These are phyloP conservation scores for Cinara cedri DNA, from an alignment of 2,888 invertebrate species.

Conservation along the genomic window DNA sequence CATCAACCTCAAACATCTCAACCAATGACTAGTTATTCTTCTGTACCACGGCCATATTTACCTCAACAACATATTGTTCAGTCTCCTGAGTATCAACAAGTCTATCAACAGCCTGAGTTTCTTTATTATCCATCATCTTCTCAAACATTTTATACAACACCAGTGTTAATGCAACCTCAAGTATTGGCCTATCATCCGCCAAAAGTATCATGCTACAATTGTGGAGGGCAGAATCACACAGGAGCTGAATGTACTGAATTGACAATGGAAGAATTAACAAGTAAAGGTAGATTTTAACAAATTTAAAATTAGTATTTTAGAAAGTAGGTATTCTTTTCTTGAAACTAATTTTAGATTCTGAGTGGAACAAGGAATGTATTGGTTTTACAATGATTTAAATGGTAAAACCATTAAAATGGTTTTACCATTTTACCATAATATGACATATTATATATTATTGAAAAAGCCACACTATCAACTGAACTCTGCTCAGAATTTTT, in stretches of 20 bases:
- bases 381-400: too few relatives aligned
- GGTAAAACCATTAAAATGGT: too few relatives aligned
- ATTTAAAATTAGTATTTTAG: background rate
- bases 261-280: slow-evolving; percentile 89
- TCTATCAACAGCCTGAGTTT: slow-evolving; percentile 48
- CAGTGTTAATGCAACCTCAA: slow-evolving; percentile 50
- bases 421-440: too few relatives aligned
- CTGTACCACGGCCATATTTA: slow-evolving; percentile 38
- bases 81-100: slow-evolving; percentile 45
- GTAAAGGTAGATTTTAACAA: slow-evolving; percentile 61
- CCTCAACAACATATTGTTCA: slow-evolving; percentile 44
- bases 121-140: slow-evolving; percentile 54
- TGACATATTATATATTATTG: too few relatives aligned
- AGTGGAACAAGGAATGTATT: too few relatives aligned
- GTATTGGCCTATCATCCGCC: slow-evolving; percentile 66
- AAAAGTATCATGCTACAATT: slow-evolving; percentile 87
- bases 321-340: too few relatives aligned
- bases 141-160: slow-evolving; percentile 40
- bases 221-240: slow-evolving; percentile 82
- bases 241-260: slow-evolving; percentile 88
- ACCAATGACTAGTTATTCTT: slow-evolving; percentile 20
- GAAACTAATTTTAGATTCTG: too few relatives aligned
- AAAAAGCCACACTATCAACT: too few relatives aligned
- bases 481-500: too few relatives aligned
- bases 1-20: slow-evolving; percentile 54